Evolutionary conservation across 2,888 invertebrate genomes (phyloP), one percentile per base, ranked within the genome.

Genomic region (Thera obeliscata): DNA sequence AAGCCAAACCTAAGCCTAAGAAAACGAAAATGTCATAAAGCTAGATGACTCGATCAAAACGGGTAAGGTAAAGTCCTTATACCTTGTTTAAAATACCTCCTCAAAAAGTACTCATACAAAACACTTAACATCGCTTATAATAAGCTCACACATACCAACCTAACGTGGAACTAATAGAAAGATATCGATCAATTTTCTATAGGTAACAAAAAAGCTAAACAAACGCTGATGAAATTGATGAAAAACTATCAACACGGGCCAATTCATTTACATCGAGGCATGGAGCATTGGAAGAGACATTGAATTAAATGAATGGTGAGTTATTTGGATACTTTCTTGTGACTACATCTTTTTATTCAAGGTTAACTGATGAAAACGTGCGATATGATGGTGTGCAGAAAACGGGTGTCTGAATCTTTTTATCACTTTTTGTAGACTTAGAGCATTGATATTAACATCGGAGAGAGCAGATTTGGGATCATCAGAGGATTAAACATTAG

Each of bases 151-250:
- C 79, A 81, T 77, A 79, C 76, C 76, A 79, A 55, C n/a, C 78
- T 76, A 77, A 74, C 68, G 69, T 74, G 76, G 76, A 81, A 81
- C 81, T 75, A 82, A 83, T 83, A 55, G 77, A 75, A 75, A 76
- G 74, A 80, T 77, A 83, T 82, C 81, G 73, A 77, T 79, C 79
- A 81, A 84, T 87, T 85, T 82, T 78, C 77, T 80, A 80, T 67
- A 63, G 80, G 72, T 66, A 63, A 80, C 73, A 79, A 89, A 91
- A 91, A 90, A 89, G 84, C 80, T 86, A 88, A 87, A 87, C 84
- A 89, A 88, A 88, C 82, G 80, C 76, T 80, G 81, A 81, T 74
- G 82, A 85, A 87, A 87, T 77, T 78, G 80, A 81, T 74, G 82
- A 85, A 87, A 86, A 87, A 83, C 82, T 75, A 84, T 73, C 77